phyloP scores from a whole-genome alignment of 1,140 invertebrate genomes.

The Archegozetes longisetosus region DNA sequence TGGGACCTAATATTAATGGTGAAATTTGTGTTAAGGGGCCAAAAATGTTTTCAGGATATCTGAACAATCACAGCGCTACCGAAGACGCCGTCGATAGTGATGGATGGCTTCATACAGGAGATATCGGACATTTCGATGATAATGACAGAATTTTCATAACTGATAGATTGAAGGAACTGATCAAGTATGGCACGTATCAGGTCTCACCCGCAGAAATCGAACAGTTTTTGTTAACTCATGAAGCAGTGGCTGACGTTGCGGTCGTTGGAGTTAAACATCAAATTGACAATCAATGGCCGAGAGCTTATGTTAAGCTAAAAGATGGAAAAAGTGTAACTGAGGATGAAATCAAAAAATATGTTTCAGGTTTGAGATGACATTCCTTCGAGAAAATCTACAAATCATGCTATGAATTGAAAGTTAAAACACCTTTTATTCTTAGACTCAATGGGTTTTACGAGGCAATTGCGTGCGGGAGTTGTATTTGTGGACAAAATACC shows the following conservation, averaged over 20 bases:
- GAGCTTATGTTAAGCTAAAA: constrained; percentile 3
- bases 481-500: constrained; percentile 25
- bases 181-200: background rate
- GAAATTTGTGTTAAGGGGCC: constrained; percentile 30
- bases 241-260: background rate
- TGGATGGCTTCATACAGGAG: no score
- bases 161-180: constrained; percentile 23
- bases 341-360: constrained; percentile 13
- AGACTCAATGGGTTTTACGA: constrained; percentile 25
- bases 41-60: no score
- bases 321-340: background rate
- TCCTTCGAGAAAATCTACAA: background rate
- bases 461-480: constrained; percentile 27
- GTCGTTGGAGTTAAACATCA: constrained; percentile 5
- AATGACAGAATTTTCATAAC: constrained; percentile 23
- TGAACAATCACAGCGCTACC: constrained; percentile 51
- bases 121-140: no score
- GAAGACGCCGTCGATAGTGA: constrained; percentile 45
- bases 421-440: background rate
- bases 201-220: constrained; percentile 3
- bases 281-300: background rate
- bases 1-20: constrained; percentile 23
- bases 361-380: constrained; percentile 6
- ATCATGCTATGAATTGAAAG: no score
- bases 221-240: background rate